Evolutionary conservation across 2,888 invertebrate species (phyloP), one percentile per base, ranked within the genome.

Genomic region (Globia sparganii): DNA sequence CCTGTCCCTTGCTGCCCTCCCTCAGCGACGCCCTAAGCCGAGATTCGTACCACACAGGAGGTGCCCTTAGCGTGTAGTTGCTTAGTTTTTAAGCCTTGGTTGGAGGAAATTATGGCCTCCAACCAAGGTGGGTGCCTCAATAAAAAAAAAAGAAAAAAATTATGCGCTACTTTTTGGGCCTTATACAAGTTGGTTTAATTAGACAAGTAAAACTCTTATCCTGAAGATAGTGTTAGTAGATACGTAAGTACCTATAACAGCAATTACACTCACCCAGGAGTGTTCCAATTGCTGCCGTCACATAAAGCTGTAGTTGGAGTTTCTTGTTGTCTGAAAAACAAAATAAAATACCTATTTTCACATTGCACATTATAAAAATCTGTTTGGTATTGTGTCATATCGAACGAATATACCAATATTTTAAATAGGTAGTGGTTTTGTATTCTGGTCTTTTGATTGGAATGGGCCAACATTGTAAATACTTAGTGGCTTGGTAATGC

Each of bases 291-390:
- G 75, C 93, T 94, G 70, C 93, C 91, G 72, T 95, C 96, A 83
- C 96, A 96, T 49, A 94, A 85, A 9, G 94, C 95, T 6, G 96
- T 96, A 0, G 96, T 95, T 0, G 96, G 96, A 11, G 96, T 96
- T 86, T 94, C 96, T 89, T 95, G 96, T 80, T 91, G 93, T 21
- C 95, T 96, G 90, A 61, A 88, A 89, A 61, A 61, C 9, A 59
- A 21, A 9, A 58, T 56, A 18, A 28, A 28, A 58, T 15, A 5
- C 6, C 6, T 15, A 31, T 3, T 18, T 2, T 31, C 59, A 31
- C 31, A 31, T 59, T 31, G 31, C 18, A 31, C 31, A 8, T 59
- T 18, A 31, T 0, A 31, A 31, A 4, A 31, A 21, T 21, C 9
- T 0, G 59, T 59, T 31, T 31, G 9, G 21, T 0, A 9, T 59